Evolutionary conservation across 2,888 invertebrate species (phyloP), one percentile per base, ranked within the genome.

Genomic region (Parascotia fuliginaria): DNA sequence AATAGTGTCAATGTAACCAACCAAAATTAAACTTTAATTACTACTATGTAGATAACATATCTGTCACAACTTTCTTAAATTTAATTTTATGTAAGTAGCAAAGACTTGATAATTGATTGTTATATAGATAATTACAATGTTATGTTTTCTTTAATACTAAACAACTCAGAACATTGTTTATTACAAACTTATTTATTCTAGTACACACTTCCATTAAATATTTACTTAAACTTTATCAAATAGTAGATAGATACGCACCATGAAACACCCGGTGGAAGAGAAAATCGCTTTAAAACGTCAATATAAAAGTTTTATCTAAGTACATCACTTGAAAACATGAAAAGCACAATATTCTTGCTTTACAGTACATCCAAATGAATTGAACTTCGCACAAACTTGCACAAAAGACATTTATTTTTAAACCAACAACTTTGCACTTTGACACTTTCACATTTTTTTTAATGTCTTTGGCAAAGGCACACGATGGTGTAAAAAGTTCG

Each of bases 361-460:
- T 70, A 76, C 1, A 79, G 75, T 81, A 78, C 72, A 76, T 75
- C 73, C 78, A 73, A 74, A 70, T 62, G 60, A 60, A 70, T 62
- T 65, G 76, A 87, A 87, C 83, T 84, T 83, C 79, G 79, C 82
- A 79, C 77, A 83, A 82, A 78, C 79, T 85, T 79, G 80, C 83
- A 85, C 42, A 55, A 42, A 41, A 54, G n/a, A 50, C 48, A 52
- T 50, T 37, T 36, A 33, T 40, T 33, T 42, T 24, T 29, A n/a
- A 43, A 38, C 51, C 42, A 37, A 42, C 57, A 66, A 72, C 60
- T 66, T 59, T 68, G 55, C 80, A 79, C 80, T 75, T 56, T 63
- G 70, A 71, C 79, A 79, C 79, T 72, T 55, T 55, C 74, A 72
- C 77, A 66, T 60, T 50, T 54, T 49, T 44, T 42, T 47, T 38